Percentiles rank a stretch among this genome's conserved stretches.
phyloP scores from a whole-genome alignment of 2,113 vertebrate genomes.

The Lophochroa leadbeateri region DNA sequence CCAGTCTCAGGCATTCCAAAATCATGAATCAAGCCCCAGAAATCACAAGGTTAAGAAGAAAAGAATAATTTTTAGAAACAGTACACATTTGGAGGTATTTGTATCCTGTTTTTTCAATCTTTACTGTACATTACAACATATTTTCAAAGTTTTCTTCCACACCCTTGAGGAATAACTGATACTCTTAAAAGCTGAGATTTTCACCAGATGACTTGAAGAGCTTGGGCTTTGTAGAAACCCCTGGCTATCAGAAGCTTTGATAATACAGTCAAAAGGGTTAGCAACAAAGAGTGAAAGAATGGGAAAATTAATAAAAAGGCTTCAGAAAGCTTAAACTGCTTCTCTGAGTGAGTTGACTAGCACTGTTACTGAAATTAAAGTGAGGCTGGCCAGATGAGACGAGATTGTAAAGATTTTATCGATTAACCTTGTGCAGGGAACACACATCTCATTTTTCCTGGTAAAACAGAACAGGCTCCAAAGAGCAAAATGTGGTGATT shows the following conservation, averaged over 20 bases:
- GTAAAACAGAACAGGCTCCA: conserved; percentile 38
- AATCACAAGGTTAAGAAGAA: background rate
- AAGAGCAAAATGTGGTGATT: conserved; percentile 37
- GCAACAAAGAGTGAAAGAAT: background rate
- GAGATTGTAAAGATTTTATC: conserved; percentile 41
- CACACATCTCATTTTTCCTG: conserved; percentile 39
- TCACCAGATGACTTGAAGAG: background rate
- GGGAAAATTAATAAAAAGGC: background rate
- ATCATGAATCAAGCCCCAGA: background rate
- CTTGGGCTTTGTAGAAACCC: background rate
- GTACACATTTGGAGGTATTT: background rate
- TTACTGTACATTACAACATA: background rate
- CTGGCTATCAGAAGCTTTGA: background rate
- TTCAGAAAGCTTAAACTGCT: conserved; percentile 6
- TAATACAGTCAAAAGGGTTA: background rate
- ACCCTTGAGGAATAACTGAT: background rate
- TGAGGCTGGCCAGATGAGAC: conserved; percentile 30
- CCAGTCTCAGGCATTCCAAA: background rate
- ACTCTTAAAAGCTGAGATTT: background rate
- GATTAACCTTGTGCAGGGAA: conserved; percentile 47
- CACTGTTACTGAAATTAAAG: conserved; percentile 37
- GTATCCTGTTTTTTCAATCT: background rate
- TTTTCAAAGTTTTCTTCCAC: background rate
- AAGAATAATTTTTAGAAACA: background rate
- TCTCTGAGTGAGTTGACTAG: background rate